These are phyloP conservation scores for Bursaphelenchus okinawaensis DNA, from an alignment of 2,888 invertebrate genomes.

Conservation along the genomic window DNA sequence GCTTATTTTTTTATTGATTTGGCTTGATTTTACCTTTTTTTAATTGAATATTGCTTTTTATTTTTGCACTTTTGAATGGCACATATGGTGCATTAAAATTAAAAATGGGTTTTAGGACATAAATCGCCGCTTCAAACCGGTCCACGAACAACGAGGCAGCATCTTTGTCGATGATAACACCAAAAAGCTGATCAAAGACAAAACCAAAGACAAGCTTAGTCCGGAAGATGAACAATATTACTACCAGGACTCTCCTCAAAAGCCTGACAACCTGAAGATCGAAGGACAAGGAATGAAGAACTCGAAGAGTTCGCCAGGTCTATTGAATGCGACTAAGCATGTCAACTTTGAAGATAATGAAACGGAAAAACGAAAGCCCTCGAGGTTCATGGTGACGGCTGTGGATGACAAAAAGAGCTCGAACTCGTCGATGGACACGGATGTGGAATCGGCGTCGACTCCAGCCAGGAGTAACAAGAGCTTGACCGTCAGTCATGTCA, in stretches of 20 bases:
- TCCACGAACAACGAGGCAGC: neutral
- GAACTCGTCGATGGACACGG: neutral
- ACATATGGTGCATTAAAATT: too few species aligned
- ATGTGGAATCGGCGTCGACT: neutral
- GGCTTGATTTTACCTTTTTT: too few species aligned
- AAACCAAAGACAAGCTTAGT: neutral
- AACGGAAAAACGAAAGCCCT: too few species aligned
- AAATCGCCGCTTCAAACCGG: slow-evolving; percentile 24
- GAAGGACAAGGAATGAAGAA: neutral
- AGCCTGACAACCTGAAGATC: neutral
- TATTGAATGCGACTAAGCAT: neutral
- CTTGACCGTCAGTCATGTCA: neutral
- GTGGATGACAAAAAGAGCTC: neutral
- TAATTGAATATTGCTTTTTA: too few species aligned
- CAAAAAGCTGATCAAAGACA: neutral
- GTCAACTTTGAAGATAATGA: neutral
- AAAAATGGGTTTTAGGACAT: slow-evolving; percentile 22
- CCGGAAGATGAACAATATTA: neutral
- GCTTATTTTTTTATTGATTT: too few species aligned
- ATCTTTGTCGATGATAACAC: neutral
- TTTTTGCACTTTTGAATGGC: too few species aligned
- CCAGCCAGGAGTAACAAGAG: neutral
- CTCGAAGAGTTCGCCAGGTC: neutral
- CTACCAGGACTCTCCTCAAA: neutral
- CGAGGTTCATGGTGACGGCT: neutral